Evolutionary conservation across 2,888 invertebrate genomes (phyloP), one percentile per base, ranked within the genome.

Genomic region (Sthenelais limicola): DNA sequence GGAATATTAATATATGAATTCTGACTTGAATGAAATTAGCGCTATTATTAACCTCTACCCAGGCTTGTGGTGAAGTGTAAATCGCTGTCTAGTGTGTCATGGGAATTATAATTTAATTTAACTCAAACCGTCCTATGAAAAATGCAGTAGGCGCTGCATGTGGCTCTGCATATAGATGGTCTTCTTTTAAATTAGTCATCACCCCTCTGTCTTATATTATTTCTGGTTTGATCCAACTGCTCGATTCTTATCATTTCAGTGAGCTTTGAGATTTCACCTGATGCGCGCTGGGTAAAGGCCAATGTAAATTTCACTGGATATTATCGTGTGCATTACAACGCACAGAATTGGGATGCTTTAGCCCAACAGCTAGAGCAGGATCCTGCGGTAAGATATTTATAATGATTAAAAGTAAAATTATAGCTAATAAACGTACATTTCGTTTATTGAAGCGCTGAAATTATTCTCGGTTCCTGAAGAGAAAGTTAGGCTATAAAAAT

Each of bases 281-380:
- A 91, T 92, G 73, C 68, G 18, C 78, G 74, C 12, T 83, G 82
- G 84, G 74, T 82, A 21, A 86, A 84, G 75, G 81, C 79, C 7
- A 86, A 84, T 74, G 76, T 73, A 62, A 80, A 80, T 67, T 78
- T 78, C 78, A 80, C 75, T 73, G 88, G 88, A 3, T 87, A 79
- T 78, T 87, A 84, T 76, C 76, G 84, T 51, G 86, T 83, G 38
- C 85, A 85, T 76, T 85, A 86, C 69, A 91, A 92, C 70, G 90
- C 91, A 0, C 79, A 78, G 1, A 92, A 92, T 84, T 95, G 95
- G 91, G 87, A 90, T 7, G 89, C 91, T 0, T 90, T 94, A 0
- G 91, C 91, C 15, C 24, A 69, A 7, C 77, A 77, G 48, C 82
- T 85, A 3, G 73, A 74, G 26, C 70, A 68, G 0, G 73, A 84